Conservation (phyloP, 2,888 invertebrate species). For the Elysia crispata region DNA sequence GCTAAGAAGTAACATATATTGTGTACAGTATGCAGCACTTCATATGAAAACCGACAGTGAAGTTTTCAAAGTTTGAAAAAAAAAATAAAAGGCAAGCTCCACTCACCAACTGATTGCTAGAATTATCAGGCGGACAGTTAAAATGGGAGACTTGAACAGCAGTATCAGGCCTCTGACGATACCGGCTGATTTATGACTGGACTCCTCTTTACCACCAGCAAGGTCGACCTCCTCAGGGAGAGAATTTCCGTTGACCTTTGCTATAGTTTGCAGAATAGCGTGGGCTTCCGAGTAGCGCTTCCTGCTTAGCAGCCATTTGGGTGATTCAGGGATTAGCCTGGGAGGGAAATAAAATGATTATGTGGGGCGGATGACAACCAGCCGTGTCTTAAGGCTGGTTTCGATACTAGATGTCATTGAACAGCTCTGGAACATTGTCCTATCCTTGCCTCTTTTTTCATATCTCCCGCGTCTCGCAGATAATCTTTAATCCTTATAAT, state of each 20-base stretch:
- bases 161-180: conserved; percentile 33
- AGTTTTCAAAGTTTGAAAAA: too few species aligned
- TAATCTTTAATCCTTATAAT: too few species aligned
- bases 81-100: too few species aligned
- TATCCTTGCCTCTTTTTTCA: too few species aligned
- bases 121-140: conserved; percentile 36
- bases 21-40: too few species aligned
- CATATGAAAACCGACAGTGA: too few species aligned
- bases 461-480: too few species aligned
- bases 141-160: conserved; percentile 29
- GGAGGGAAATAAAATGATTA: not conserved
- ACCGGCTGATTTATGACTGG: not conserved
- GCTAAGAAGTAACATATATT: too few species aligned
- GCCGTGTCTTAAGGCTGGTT: too few species aligned
- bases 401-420: too few species aligned
- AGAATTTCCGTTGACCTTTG: conserved; percentile 55
- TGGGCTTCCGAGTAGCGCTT: conserved; percentile 57
- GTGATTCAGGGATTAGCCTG: conserved; percentile 62
- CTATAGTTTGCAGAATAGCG: conserved; percentile 55
- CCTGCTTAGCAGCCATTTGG: conserved; percentile 59
- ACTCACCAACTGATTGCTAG: conserved; percentile 44
- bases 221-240: conserved; percentile 52
- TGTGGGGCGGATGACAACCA: too few species aligned
- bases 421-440: too few species aligned
- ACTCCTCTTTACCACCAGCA: not conserved